A percentile compares a stretch with the other conserved stretches of the same genome.
phyloP scores from a whole-genome alignment of 2,888 invertebrate genomes.

The Tetragonula carbonaria region DNA sequence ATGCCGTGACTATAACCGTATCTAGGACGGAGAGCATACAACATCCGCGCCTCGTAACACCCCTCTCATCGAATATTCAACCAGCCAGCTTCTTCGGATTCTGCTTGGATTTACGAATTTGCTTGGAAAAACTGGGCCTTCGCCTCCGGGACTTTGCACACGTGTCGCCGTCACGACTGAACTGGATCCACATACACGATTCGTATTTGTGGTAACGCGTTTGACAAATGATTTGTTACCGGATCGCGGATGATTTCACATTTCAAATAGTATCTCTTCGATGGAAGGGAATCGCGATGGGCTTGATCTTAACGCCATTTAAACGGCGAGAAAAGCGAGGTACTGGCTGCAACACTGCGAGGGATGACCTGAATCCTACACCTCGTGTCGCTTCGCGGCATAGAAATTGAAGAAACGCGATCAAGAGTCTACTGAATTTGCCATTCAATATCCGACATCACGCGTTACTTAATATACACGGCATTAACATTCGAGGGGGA shows the following conservation, averaged over 20 bases:
- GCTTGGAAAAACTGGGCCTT: not conserved
- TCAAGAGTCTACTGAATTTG: too few relatives aligned
- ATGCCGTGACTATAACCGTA: constrained; percentile 50
- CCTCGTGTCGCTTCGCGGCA: too few relatives aligned
- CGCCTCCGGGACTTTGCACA: not conserved
- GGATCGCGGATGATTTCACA: not conserved
- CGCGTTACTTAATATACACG: not conserved
- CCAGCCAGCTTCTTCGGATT: constrained; percentile 8
- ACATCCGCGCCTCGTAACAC: constrained; percentile 26
- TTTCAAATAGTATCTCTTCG: too few relatives aligned
- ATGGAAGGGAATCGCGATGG: too few relatives aligned
- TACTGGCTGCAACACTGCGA: too few relatives aligned
- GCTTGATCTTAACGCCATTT: too few relatives aligned
- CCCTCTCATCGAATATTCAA: constrained; percentile 41
- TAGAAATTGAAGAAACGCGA: too few relatives aligned
- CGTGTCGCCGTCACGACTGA: constrained; percentile 14
- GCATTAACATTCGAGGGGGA: not conserved
- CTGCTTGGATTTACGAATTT: constrained; percentile 12
- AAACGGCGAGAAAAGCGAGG: too few relatives aligned
- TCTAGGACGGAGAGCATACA: constrained; percentile 43
- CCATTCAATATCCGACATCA: too few relatives aligned
- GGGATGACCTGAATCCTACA: too few relatives aligned
- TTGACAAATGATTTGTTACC: not conserved
- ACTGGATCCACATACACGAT: constrained; percentile 5
- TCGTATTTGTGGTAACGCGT: not conserved